phyloP scores from a whole-genome alignment of 1,140 invertebrate species.

The Diuraphis noxia region DNA sequence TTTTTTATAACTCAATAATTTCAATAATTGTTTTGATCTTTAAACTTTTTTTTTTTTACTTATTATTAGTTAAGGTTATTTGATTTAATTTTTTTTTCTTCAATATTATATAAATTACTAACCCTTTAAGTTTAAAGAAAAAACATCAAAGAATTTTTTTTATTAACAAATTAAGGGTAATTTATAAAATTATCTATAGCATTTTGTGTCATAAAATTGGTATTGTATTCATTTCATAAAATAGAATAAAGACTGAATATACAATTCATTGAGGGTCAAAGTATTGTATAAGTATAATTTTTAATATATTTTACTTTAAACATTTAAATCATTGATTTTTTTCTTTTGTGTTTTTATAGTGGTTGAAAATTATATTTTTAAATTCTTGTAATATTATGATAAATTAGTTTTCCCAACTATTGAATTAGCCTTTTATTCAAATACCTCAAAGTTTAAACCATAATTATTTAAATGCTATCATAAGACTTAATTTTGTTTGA shows the following conservation, averaged over 20 bases:
- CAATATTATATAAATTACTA: background rate
- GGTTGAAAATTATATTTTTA: no score
- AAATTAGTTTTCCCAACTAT: background rate
- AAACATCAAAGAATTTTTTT: background rate
- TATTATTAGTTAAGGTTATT: background rate
- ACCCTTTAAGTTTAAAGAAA: background rate
- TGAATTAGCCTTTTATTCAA: background rate
- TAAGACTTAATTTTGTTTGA: background rate
- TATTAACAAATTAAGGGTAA: background rate
- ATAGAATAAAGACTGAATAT: conserved; percentile 6
- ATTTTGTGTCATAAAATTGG: background rate
- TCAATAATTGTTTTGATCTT: background rate
- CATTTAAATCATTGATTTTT: background rate
- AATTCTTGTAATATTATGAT: background rate
- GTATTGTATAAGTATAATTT: background rate
- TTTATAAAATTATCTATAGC: background rate
- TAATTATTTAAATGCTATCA: background rate
- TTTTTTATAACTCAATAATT: background rate
- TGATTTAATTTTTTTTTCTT: background rate
- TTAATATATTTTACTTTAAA: background rate
- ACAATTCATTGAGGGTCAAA: background rate
- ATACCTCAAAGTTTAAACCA: background rate
- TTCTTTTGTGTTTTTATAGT: background rate
- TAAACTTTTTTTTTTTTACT: background rate
- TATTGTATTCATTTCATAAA: background rate